A percentile compares a stretch with the other conserved stretches of the same genome.
These are phyloP conservation scores for Poeciliopsis infans DNA, from an alignment of 2,797 vertebrate genomes.

Conservation along the genomic window DNA sequence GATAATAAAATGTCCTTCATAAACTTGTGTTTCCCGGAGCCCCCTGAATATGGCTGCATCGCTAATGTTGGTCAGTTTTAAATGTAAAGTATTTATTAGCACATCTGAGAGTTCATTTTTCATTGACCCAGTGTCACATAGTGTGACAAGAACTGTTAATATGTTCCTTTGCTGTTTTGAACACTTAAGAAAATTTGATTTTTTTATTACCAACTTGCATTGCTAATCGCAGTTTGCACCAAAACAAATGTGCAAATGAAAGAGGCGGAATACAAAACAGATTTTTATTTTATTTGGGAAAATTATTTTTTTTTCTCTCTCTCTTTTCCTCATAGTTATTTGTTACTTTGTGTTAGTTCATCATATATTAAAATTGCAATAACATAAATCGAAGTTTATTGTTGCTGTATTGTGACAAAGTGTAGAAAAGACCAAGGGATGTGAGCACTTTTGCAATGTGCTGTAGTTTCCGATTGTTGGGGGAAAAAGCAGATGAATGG, in stretches of 20 bases:
- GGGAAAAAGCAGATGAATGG: slow-evolving; percentile 28
- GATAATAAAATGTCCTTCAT: neutral
- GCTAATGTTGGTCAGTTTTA: neutral
- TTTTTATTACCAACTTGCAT: neutral
- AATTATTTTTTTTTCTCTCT: neutral
- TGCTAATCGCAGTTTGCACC: neutral
- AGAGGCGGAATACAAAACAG: neutral
- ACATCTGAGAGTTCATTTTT: neutral
- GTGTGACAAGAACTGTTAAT: neutral
- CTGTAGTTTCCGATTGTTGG: slow-evolving; percentile 24
- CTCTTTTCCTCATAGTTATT: too few species aligned
- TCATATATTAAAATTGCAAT: neutral
- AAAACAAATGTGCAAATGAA: neutral
- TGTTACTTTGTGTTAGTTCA: neutral
- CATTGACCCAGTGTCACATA: neutral
- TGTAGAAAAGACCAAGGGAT: neutral
- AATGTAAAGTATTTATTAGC: neutral
- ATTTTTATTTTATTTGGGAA: neutral
- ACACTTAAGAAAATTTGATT: neutral
- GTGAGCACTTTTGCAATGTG: neutral
- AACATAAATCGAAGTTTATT: neutral
- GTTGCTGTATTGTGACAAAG: neutral
- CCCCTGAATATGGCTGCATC: neutral
- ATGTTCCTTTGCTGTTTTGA: neutral
- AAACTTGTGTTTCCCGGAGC: neutral